Evolutionary conservation across 1,140 invertebrate genomes (phyloP).

Genomic region (Vanessa atalanta): DNA sequence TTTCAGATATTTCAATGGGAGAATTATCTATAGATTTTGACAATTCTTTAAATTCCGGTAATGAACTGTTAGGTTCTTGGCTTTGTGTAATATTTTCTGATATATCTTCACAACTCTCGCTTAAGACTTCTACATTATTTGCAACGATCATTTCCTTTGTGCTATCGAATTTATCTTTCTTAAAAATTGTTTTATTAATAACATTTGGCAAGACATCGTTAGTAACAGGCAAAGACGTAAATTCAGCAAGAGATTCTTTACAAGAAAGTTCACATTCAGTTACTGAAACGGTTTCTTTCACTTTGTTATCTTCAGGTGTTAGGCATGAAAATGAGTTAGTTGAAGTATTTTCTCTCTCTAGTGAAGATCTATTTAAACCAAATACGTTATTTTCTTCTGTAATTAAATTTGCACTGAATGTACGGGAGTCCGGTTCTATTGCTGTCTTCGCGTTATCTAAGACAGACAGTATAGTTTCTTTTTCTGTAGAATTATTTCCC

Average conservation of each 20-base stretch:
- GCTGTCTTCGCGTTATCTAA: conserved; percentile 5
- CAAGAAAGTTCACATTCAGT: background rate
- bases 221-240: background rate
- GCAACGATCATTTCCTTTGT: background rate
- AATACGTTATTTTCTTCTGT: background rate
- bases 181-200: background rate
- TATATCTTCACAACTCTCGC: background rate
- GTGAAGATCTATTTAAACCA: background rate
- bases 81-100: background rate
- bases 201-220: background rate
- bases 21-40: background rate
- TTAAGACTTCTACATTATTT: background rate
- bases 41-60: background rate
- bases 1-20: background rate
- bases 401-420: conserved; percentile 12
- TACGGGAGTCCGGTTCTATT: background rate
- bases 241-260: background rate
- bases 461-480: background rate
- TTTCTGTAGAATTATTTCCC: background rate
- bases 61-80: background rate
- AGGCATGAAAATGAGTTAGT: background rate
- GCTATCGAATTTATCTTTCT: background rate
- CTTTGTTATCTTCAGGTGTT: background rate
- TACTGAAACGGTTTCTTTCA: background rate
- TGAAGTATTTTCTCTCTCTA: background rate